Evolutionary conservation across 2,797 vertebrate species (phyloP), one percentile per base, ranked within the genome.

Genomic region (Pseudomugil tenellus): DNA sequence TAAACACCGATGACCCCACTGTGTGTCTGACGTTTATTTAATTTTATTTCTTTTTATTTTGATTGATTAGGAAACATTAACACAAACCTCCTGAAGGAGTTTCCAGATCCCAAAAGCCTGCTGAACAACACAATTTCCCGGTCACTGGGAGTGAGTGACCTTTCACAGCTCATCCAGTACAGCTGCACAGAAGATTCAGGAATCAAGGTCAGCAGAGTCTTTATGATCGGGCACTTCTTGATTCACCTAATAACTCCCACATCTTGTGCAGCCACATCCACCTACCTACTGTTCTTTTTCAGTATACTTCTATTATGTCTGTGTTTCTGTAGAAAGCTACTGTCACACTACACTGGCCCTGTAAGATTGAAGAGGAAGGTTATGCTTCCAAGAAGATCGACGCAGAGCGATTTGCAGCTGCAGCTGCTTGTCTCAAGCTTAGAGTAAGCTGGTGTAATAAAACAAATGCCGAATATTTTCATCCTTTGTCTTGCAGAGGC

Each of bases 51-150:
- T 8, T 16, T 16, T n/a, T 21, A 12, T 67, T 62, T 54, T 64
- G 32, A 11, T 10, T 62, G 0, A 53, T 39, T 58, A 93, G 93
- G 34, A 23, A 67, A 70, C 28, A 5, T 3, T n/a, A 67, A 51
- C 12, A 1, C 67, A 2, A 72, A 89, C 28, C 83, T 92, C 1
- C 63, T 98, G 63, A 95, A 94, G 83, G 95, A 98, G 80, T 98
- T 98, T 76, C 97, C 97, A 54, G 92, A 97, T 43, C 95, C 98
- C 1, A 99, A 98, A 89, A 86, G 84, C 62, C 93, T 99, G 10
- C 88, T 99, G 67, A 88, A 96, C 85, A 93, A 88, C 0, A 93
- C 95, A 19, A 89, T 99, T 32, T 92, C 95, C 58, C 92, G 94
- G 53, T 94, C 95, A 3, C 87, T 98, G 41, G 93, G 96, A 63